A percentile compares a stretch with the other conserved stretches of the same genome.
These are phyloP conservation scores for Micrasema minimum DNA, from an alignment of 1,140 invertebrate genomes.

Conservation along the genomic window DNA sequence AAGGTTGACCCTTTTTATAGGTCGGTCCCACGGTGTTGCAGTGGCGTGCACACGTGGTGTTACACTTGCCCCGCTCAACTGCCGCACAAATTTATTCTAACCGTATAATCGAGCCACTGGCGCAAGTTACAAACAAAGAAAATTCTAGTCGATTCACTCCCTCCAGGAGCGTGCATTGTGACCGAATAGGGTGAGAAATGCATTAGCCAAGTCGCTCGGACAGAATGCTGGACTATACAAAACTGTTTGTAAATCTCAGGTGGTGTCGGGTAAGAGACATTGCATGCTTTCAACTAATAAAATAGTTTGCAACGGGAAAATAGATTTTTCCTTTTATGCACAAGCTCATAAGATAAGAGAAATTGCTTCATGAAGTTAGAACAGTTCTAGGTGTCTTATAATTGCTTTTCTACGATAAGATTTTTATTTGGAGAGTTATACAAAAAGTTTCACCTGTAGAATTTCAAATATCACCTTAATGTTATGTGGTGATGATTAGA, in stretches of 20 bases:
- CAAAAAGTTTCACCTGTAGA: no score
- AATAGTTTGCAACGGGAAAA: conserved; percentile 42
- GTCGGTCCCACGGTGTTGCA: conserved; percentile 12
- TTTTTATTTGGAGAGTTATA: no score
- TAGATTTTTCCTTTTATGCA: conserved; percentile 29
- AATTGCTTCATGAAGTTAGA: conserved; percentile 7
- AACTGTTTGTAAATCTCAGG: conserved; percentile 37
- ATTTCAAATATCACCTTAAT: no score
- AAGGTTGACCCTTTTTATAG: conserved; percentile 1
- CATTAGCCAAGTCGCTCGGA: conserved; percentile 1
- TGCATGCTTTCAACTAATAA: conserved; percentile 42
- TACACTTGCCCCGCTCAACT: background rate
- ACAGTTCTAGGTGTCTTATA: background rate
- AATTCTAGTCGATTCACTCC: conserved; percentile 7
- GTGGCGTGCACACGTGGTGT: conserved; percentile 6
- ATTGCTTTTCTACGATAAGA: background rate
- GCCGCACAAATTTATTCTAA: conserved; percentile 30
- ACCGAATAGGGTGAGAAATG: background rate
- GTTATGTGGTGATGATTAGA: no score
- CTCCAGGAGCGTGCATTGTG: conserved; percentile 3
- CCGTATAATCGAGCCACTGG: conserved; percentile 37
- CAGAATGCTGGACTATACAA: background rate
- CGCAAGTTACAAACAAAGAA: conserved; percentile 37
- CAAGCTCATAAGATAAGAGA: conserved; percentile 11
- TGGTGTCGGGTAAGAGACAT: conserved; percentile 35